Evolutionary conservation across 2,797 vertebrate species (phyloP), one percentile per base, ranked within the genome.

Genomic region (Thunnus albacares): DNA sequence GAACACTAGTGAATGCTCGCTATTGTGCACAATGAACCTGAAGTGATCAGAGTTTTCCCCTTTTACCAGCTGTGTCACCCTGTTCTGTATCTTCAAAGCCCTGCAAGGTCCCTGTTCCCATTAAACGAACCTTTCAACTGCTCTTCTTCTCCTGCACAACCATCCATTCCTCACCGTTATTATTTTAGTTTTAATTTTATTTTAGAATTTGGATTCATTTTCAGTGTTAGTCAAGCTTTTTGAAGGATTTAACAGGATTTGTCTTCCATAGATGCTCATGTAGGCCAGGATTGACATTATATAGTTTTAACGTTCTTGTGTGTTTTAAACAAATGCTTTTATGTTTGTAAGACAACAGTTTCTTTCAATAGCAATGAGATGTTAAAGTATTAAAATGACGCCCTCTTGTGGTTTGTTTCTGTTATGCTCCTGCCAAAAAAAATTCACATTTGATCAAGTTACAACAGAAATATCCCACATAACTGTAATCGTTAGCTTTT

Each of bases 371-470:
- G 3, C 52, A 20, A 38, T 55, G n/a, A 43, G 11, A 38, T 1
- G 4, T 56, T 26, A 47, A 75, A 20, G 2, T 53, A 75, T 55
- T n/a, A 78, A 78, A 82, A 18, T 60, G 28, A 0, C 5, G 82
- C 82, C 90, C 74, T 66, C 90, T 87, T 77, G 88, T 91, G 89
- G 82, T 17, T 1, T 24, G 22, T 79, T 67, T 22, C 22, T 38
- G 41, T 55, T 2, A 24, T 28, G 15, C 24, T 18, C 2, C 6
- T 49, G 17, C 30, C n/a, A 13, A 61, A 30, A 9, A 4, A 26
- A 41, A 6, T 55, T 24, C 30, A 73, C 12, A 38, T 43, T 17
- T 49, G 2, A 47, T 47, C 22, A 28, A 15, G 12, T 24, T 67
- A 8, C 20, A 41, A 38, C 35, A 35, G 14, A 14, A 18, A 51